Evolutionary conservation across 2,888 invertebrate genomes (phyloP).

Genomic region (Hipparchia semele): DNA sequence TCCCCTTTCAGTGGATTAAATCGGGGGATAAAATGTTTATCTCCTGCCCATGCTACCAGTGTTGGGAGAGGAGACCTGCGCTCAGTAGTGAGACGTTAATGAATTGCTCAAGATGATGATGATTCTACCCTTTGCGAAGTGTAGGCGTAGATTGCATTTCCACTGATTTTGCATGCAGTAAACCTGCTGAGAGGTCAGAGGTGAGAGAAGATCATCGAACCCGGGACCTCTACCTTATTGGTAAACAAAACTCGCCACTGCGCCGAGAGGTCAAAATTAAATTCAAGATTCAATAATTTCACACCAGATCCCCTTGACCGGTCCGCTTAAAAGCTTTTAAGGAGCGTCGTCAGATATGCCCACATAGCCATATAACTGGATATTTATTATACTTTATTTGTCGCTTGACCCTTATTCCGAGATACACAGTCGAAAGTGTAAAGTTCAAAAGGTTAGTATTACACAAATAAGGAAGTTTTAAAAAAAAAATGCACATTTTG

Average conservation of each 20-base stretch:
- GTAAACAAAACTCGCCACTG: background rate
- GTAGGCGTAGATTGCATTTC: no score
- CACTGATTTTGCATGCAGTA: no score
- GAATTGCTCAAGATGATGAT: no score
- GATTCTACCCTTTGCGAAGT: no score
- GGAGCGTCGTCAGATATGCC: constrained; percentile 17
- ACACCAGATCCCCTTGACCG: constrained; percentile 36
- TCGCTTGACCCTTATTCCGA: constrained; percentile 31
- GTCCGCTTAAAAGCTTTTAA: constrained; percentile 29
- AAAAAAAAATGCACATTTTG: background rate
- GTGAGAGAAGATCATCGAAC: no score
- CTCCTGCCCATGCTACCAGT: no score
- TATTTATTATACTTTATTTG: constrained; percentile 19
- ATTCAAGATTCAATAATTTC: constrained; percentile 20
- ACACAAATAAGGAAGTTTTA: constrained; percentile 12
- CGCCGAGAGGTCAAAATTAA: background rate
- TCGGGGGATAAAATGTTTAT: no score
- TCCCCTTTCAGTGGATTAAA: no score
- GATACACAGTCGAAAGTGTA: constrained; percentile 24
- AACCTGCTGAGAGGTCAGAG: no score
- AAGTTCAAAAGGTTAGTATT: constrained; percentile 23
- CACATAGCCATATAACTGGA: constrained; percentile 13
- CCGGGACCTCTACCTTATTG: no score
- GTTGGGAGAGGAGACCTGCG: no score
- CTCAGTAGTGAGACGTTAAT: no score